These are phyloP conservation scores for Verasper variegatus DNA, from an alignment of 2,113 vertebrate genomes.

Conservation along the genomic window DNA sequence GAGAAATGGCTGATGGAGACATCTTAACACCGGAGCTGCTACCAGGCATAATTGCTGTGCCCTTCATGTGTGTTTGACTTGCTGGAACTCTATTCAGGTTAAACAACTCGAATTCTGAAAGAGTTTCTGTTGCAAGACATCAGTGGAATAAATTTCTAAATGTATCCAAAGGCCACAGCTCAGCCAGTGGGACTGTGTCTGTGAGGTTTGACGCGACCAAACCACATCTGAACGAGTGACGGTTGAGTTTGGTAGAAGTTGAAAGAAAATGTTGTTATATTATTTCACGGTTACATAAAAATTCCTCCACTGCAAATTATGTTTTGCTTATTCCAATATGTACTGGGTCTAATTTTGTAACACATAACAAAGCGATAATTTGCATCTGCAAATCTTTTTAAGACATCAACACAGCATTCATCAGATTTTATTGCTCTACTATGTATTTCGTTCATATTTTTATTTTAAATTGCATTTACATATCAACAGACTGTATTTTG, in stretches of 20 bases:
- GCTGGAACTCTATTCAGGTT: constrained; percentile 17
- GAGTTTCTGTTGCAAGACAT: constrained; percentile 29
- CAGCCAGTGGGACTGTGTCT: constrained; percentile 6
- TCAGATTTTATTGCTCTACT: neutral
- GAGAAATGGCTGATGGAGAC: constrained; percentile 28
- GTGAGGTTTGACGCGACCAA: neutral
- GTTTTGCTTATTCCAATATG: neutral
- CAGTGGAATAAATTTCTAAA: constrained; percentile 36
- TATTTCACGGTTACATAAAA: neutral
- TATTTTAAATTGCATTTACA: neutral
- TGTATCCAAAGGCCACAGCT: constrained; percentile 18
- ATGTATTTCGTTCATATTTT: neutral
- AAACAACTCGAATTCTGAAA: constrained; percentile 15
- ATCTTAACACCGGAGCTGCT: constrained; percentile 16
- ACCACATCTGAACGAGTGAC: too few relatives aligned
- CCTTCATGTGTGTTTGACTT: constrained; percentile 39
- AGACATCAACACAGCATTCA: neutral
- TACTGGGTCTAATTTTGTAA: neutral
- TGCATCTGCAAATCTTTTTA: neutral
- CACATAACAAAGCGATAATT: neutral
- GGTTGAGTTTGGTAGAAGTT: neutral
- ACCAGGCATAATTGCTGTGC: constrained; percentile 31
- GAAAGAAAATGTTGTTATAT: neutral
- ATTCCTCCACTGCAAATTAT: neutral
- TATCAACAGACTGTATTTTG: neutral